Percentiles rank a stretch among this genome's conserved stretches.
Evolutionary conservation across 1,140 invertebrate genomes (phyloP).

Genomic region (Anagrus nilaparvatae): DNA sequence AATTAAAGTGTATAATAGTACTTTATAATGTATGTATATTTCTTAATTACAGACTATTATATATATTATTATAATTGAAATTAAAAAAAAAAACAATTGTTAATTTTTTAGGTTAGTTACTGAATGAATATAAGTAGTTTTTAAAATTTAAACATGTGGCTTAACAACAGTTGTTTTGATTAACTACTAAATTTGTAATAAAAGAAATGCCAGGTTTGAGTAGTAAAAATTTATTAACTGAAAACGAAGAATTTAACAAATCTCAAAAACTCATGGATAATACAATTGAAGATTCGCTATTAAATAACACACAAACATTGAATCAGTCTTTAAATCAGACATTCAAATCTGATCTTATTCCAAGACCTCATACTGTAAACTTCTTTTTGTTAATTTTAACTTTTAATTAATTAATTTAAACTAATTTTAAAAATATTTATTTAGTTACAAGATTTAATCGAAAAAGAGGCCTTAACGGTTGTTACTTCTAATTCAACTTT

Average conservation of each 20-base stretch:
- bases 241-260: constrained; percentile 8
- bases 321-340: not conserved
- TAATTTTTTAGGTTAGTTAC: too few species aligned
- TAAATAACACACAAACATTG: not conserved
- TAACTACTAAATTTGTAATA: not conserved
- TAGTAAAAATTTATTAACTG: constrained; percentile 5
- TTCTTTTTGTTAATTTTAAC: not conserved
- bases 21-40: too few species aligned
- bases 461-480: constrained; percentile 18
- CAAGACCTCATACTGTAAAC: constrained; percentile 22
- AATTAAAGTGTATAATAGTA: too few species aligned
- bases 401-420: not conserved
- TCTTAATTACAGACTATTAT: too few species aligned
- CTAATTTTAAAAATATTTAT: constrained; percentile 2
- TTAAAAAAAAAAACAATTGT: too few species aligned
- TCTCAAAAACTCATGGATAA: not conserved
- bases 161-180: too few species aligned
- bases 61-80: too few species aligned
- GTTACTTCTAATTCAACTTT: constrained; percentile 17
- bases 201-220: constrained; percentile 11
- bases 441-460: constrained; percentile 22
- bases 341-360: not conserved
- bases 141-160: too few species aligned
- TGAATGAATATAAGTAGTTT: too few species aligned
- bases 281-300: not conserved